These are phyloP conservation scores for Sander lucioperca DNA, from an alignment of 2,113 vertebrate species.

Conservation along the genomic window DNA sequence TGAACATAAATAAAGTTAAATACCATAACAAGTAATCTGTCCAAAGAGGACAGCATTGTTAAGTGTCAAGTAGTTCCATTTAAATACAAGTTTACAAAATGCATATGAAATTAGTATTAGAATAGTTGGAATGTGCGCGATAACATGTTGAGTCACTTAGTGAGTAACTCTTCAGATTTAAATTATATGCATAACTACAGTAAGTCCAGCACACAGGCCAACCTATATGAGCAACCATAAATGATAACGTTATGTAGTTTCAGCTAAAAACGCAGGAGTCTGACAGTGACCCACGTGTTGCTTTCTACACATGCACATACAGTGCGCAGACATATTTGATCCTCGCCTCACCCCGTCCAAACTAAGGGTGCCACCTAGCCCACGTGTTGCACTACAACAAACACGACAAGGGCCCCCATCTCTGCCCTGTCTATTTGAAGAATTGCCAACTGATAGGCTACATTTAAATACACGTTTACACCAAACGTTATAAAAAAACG, in stretches of 20 bases:
- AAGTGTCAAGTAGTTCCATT: not conserved
- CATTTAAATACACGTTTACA: not conserved
- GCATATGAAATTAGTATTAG: not conserved
- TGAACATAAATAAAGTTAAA: not conserved
- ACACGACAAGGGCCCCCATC: not conserved
- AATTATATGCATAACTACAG: not conserved
- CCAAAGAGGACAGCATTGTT: not conserved
- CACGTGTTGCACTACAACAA: conserved; percentile 79
- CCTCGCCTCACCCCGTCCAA: conserved; percentile 58
- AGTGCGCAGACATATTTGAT: conserved; percentile 73
- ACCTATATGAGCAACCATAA: not conserved
- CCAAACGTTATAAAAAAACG: not conserved
- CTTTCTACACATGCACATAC: conserved; percentile 21
- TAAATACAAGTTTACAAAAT: not conserved
- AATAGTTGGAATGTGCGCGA: not conserved
- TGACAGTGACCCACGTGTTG: conserved; percentile 72
- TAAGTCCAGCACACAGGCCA: not conserved
- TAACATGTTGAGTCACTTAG: not conserved
- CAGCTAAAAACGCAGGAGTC: not conserved
- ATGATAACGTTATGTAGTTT: conserved; percentile 1
- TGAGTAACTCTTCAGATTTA: not conserved
- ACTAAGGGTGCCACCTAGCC: conserved; percentile 1
- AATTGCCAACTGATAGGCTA: rapidly evolving
- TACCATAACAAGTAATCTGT: not conserved
- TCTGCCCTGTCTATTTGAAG: not conserved